Conservation (phyloP, 1,140 invertebrate species). For the Ceratosolen fusciceps region DNA sequence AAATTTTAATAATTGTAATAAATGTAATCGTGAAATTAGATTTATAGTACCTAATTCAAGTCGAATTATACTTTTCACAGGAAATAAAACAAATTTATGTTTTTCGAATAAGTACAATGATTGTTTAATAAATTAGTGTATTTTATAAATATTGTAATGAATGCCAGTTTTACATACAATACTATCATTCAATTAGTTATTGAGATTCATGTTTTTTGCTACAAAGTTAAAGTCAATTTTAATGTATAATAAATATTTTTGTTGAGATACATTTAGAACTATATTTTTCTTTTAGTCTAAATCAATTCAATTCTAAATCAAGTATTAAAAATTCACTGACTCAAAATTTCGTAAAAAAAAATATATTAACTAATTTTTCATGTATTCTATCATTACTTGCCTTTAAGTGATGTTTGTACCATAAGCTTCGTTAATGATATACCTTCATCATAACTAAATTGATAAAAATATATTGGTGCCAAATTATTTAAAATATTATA, state of each 20-base stretch:
- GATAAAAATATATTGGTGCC: slow-evolving; percentile 69
- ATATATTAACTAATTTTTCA: neutral
- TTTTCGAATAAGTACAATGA: neutral
- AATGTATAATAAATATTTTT: neutral
- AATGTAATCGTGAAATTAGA: too few species aligned
- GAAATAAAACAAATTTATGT: neutral
- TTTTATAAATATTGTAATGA: slow-evolving; percentile 1
- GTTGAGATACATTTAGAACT: too few species aligned
- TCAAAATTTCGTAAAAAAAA: too few species aligned
- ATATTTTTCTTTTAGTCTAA: too few species aligned
- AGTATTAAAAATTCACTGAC: too few species aligned
- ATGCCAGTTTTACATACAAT: neutral
- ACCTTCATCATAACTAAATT: slow-evolving; percentile 65
- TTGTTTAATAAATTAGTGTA: neutral
- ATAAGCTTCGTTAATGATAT: slow-evolving; percentile 36
- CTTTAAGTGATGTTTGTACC: slow-evolving; percentile 29
- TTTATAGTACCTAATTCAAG: too few species aligned
- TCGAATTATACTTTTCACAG: neutral
- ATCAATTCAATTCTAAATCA: too few species aligned
- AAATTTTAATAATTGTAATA: too few species aligned
- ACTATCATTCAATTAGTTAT: neutral
- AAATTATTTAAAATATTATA: slow-evolving; percentile 57
- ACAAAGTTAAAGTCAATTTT: neutral
- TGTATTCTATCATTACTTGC: slow-evolving; percentile 15
- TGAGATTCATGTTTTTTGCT: neutral